Conservation (phyloP, 2,888 invertebrate genomes). For the Cheilosia vulpina region DNA sequence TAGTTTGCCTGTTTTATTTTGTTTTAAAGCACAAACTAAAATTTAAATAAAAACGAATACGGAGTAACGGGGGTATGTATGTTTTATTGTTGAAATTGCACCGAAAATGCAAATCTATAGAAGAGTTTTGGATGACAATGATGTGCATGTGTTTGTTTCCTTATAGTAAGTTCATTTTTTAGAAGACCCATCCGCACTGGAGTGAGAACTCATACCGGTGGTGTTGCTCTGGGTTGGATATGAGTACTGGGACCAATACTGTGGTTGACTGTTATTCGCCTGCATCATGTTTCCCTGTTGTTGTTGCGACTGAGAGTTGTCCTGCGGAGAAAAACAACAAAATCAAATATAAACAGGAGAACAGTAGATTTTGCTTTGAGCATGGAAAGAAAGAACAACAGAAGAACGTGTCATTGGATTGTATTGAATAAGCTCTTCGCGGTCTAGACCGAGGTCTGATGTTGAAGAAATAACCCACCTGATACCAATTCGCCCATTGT, state of each 20-base stretch:
- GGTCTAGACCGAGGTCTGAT: no score
- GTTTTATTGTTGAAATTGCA: slow-evolving; percentile 23
- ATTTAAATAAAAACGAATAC: neutral
- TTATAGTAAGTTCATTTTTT: slow-evolving; percentile 54
- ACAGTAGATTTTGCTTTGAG: no score
- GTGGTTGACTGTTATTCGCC: slow-evolving; percentile 69
- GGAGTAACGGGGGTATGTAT: neutral
- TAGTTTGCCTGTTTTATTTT: neutral
- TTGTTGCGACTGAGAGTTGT: slow-evolving; percentile 75
- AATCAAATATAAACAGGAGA: neutral
- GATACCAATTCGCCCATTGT: slow-evolving; percentile 83
- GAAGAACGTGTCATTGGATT: no score
- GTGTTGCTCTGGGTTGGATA: slow-evolving; percentile 79
- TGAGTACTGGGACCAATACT: slow-evolving; percentile 83
- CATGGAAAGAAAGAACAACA: no score
- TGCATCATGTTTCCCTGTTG: slow-evolving; percentile 67
- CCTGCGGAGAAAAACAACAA: slow-evolving; percentile 47
- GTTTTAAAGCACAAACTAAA: slow-evolving; percentile 10
- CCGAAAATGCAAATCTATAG: slow-evolving; percentile 34
- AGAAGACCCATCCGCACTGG: slow-evolving; percentile 53
- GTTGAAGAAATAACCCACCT: slow-evolving; percentile 78
- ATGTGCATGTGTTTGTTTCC: slow-evolving; percentile 44
- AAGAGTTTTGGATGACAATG: slow-evolving; percentile 42
- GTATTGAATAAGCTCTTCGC: no score
- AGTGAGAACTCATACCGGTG: slow-evolving; percentile 60